Percentiles rank a stretch among this genome's conserved stretches.
Evolutionary conservation across 2,888 invertebrate species (phyloP).

Genomic region (Hirtodrosophila duncani): DNA sequence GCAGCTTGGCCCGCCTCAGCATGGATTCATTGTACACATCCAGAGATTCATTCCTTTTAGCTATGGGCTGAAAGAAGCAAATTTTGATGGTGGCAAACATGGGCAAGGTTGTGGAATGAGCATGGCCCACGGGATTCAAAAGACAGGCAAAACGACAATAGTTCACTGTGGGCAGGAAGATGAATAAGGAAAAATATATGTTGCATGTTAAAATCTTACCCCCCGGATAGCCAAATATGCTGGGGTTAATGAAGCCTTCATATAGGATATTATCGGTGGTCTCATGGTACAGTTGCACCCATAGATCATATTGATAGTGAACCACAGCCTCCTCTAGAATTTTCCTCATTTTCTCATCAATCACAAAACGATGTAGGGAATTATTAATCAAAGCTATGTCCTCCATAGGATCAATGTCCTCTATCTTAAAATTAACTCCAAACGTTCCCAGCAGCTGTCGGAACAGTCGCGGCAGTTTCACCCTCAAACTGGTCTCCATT

Average conservation of each 20-base stretch:
- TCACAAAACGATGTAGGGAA: conserved; percentile 63
- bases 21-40: conserved; percentile 40
- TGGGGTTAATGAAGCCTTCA: conserved; percentile 55
- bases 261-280: conserved; percentile 43
- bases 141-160: conserved; percentile 43
- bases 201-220: conserved; percentile 32
- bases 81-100: conserved; percentile 53
- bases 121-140: not conserved
- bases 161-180: conserved; percentile 29
- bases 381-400: conserved; percentile 65
- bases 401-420: conserved; percentile 28
- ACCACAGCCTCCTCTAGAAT: conserved; percentile 50
- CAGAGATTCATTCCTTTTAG: conserved; percentile 22
- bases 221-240: conserved; percentile 63
- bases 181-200: not conserved
- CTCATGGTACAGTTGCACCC: conserved; percentile 55
- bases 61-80: conserved; percentile 46
- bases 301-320: conserved; percentile 45
- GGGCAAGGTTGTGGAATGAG: too few species aligned
- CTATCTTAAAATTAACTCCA: conserved; percentile 37
- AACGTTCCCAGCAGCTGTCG: conserved; percentile 40
- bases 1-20: conserved; percentile 21
- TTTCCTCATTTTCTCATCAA: conserved; percentile 46
- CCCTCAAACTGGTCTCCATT: conserved; percentile 34
- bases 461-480: conserved; percentile 43